Evolutionary conservation across 1,140 invertebrate species (phyloP).

Genomic region (Helicoverpa zea): DNA sequence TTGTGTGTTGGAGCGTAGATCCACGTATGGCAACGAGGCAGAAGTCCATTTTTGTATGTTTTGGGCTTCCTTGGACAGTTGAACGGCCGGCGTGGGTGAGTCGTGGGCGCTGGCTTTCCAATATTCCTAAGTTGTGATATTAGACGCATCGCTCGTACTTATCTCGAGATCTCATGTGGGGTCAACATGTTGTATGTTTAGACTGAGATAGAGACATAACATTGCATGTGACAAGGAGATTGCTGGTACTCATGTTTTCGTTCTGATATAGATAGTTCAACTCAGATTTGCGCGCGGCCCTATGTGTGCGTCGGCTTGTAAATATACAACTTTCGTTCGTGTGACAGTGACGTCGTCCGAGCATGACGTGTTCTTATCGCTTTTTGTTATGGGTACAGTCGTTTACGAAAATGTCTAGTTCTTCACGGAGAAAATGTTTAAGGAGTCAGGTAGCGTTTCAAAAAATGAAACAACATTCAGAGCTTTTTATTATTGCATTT

Average conservation of each 20-base stretch:
- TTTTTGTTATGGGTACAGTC: no score
- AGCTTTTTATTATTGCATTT: no score
- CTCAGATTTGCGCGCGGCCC: no score
- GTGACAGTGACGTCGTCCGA: no score
- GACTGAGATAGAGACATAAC: constrained; percentile 25
- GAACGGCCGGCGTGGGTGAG: constrained; percentile 14
- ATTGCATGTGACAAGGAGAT: constrained; percentile 1
- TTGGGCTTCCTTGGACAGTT: constrained; percentile 12
- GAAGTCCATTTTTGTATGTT: constrained; percentile 27
- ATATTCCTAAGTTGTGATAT: constrained; percentile 14
- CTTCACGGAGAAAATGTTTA: no score
- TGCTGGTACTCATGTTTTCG: background rate
- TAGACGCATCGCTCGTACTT: background rate
- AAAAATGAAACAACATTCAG: no score
- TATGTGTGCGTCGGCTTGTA: no score
- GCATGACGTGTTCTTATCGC: no score
- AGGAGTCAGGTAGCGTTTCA: no score
- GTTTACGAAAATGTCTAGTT: no score
- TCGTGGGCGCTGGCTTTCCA: constrained; percentile 34
- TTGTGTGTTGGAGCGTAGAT: constrained; percentile 1
- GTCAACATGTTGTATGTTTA: constrained; percentile 24
- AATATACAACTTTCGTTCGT: no score
- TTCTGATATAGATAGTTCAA: no score
- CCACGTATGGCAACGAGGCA: background rate
- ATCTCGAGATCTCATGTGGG: background rate